Conservation (phyloP, 64 coral and sea anemone species). For the Dendrophyllia cribrosa region DNA sequence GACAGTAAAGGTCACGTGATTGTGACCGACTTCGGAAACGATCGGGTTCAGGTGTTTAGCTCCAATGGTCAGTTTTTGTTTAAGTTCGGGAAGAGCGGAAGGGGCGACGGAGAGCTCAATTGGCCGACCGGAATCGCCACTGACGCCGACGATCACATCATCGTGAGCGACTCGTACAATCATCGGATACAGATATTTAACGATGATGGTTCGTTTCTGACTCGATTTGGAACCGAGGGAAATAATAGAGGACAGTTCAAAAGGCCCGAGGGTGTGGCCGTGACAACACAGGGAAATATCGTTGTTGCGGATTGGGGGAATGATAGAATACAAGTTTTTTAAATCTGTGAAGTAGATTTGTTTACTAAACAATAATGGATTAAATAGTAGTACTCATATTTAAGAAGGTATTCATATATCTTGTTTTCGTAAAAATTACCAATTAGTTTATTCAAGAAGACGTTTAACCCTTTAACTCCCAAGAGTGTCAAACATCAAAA, state of each 20-base stretch:
- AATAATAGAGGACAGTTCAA: slow-evolving; percentile 82
- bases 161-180: slow-evolving; percentile 94
- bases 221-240: slow-evolving; percentile 83
- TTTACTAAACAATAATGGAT: background rate
- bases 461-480: too few relatives aligned
- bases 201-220: slow-evolving; percentile 76
- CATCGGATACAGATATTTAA: slow-evolving; percentile 92
- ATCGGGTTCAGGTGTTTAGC: slow-evolving; percentile 91
- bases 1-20: slow-evolving; percentile 81
- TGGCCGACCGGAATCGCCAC: slow-evolving; percentile 89
- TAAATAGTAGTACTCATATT: background rate
- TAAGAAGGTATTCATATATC: too few relatives aligned
- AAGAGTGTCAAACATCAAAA: too few relatives aligned
- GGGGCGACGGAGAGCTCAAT: slow-evolving; percentile 75
- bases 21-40: slow-evolving; percentile 92
- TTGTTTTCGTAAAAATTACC: too few relatives aligned
- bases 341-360: background rate
- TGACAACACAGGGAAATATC: slow-evolving; percentile 68
- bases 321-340: slow-evolving; percentile 94
- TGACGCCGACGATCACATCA: slow-evolving; percentile 72
- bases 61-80: slow-evolving; percentile 79
- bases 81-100: slow-evolving; percentile 79
- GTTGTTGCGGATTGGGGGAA: slow-evolving; percentile 93
- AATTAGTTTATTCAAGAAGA: too few relatives aligned
- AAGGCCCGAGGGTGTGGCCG: slow-evolving; percentile 78